Percentiles rank a stretch among this genome's conserved stretches.
phyloP scores from a whole-genome alignment of 1,140 invertebrate species.

The Cydia fagiglandana region DNA sequence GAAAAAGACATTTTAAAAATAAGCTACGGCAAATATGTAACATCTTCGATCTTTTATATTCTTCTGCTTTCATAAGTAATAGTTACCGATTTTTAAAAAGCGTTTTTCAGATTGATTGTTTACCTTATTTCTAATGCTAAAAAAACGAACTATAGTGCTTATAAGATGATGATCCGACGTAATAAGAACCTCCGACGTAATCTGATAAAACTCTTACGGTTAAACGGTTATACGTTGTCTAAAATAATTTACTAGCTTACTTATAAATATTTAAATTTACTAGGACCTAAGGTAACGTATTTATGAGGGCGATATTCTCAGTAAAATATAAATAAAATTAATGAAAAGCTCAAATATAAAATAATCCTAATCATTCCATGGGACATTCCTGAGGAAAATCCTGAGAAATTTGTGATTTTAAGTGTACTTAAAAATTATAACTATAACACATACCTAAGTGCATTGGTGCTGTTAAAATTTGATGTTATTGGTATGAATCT shows the following conservation, averaged over 20 bases:
- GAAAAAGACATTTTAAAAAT: no score
- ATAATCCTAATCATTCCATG: conserved; percentile 17
- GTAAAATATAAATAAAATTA: neutral
- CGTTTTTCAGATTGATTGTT: no score
- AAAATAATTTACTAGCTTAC: neutral
- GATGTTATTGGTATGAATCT: neutral
- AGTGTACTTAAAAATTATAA: conserved; percentile 14
- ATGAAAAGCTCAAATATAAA: conserved; percentile 16
- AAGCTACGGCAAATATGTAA: no score
- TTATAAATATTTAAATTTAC: neutral
- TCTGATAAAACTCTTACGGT: neutral
- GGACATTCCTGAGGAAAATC: conserved; percentile 1
- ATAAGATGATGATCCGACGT: no score
- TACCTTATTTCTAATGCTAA: no score
- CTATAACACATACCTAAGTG: neutral
- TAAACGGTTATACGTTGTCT: neutral
- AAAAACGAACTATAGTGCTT: no score
- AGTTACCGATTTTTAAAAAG: no score
- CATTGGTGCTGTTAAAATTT: neutral
- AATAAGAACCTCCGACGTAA: no score
- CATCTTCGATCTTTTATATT: no score
- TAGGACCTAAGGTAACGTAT: neutral
- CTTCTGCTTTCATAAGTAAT: no score
- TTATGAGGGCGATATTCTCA: conserved; percentile 17
- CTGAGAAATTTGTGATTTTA: conserved; percentile 5